A percentile compares a stretch with the other conserved stretches of the same genome.
Evolutionary conservation across 2,888 invertebrate genomes (phyloP).

Genomic region (Hypercompe scribonia): DNA sequence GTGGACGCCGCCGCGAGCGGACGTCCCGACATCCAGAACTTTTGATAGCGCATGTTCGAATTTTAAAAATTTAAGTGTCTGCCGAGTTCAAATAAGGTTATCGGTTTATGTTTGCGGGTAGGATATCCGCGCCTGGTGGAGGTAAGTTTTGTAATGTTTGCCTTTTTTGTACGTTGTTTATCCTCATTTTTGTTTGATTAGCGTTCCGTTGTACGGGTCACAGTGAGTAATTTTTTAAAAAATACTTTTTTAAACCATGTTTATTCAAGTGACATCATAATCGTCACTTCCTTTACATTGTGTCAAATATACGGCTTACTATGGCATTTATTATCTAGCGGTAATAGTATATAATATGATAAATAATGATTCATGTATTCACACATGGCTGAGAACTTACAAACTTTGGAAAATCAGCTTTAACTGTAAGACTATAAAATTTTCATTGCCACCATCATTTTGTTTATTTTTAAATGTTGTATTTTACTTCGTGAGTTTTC

Average conservation of each 20-base stretch:
- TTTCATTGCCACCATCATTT: not conserved
- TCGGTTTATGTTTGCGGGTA: conserved; percentile 73
- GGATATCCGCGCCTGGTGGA: conserved; percentile 72
- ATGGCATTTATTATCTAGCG: conserved; percentile 44
- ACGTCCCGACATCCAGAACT: conserved; percentile 53
- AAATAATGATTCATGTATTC: conserved; percentile 53
- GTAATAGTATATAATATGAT: conserved; percentile 45
- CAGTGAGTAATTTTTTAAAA: conserved; percentile 37
- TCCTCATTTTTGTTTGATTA: conserved; percentile 65
- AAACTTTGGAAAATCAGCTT: conserved; percentile 37
- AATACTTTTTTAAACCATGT: conserved; percentile 49
- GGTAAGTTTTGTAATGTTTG: conserved; percentile 72
- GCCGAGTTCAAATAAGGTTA: conserved; percentile 78
- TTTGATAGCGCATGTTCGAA: conserved; percentile 48
- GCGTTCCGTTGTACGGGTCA: conserved; percentile 63
- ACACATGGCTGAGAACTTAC: conserved; percentile 40
- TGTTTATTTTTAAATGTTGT: not conserved
- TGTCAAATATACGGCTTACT: conserved; percentile 50
- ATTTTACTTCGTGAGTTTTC: not conserved
- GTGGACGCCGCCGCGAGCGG: conserved; percentile 62
- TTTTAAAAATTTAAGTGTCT: conserved; percentile 63
- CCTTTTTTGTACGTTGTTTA: conserved; percentile 59
- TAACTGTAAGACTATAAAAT: conserved; percentile 17
- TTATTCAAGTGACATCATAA: conserved; percentile 57
- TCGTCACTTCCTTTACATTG: conserved; percentile 47